phyloP scores from a whole-genome alignment of 2,797 vertebrate genomes.

The Tangara arthus region DNA sequence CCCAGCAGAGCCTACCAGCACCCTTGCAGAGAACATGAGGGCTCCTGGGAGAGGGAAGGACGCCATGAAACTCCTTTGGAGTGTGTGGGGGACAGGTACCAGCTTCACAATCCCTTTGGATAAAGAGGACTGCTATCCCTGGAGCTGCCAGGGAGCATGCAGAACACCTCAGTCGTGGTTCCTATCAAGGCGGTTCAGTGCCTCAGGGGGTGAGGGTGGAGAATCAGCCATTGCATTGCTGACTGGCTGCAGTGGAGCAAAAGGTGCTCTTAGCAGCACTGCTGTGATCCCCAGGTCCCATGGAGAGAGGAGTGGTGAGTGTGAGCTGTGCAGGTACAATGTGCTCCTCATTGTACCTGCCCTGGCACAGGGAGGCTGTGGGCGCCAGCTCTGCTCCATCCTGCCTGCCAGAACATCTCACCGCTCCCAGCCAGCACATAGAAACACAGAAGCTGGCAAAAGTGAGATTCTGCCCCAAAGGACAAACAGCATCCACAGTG shows the following conservation, averaged over 20 bases:
- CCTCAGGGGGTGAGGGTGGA: not conserved
- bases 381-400: not conserved
- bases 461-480: not conserved
- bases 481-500: not conserved
- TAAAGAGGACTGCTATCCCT: not conserved
- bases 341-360: not conserved
- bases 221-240: not conserved
- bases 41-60: not conserved
- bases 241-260: not conserved
- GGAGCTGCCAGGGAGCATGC: rapidly evolving
- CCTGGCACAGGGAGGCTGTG: not conserved
- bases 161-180: not conserved
- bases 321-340: too few relatives aligned
- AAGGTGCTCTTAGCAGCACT: not conserved
- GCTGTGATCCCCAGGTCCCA: rapidly evolving
- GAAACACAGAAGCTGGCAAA: not conserved
- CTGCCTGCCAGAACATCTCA: not conserved
- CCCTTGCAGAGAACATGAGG: not conserved
- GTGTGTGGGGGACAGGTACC: rapidly evolving
- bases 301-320: not conserved
- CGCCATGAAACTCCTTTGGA: rapidly evolving
- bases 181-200: not conserved
- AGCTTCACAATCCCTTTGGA: not conserved
- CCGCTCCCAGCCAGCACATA: rapidly evolving
- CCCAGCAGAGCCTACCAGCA: not conserved